Conservation (phyloP, 1,140 invertebrate genomes). For the Papilio polytes region DNA sequence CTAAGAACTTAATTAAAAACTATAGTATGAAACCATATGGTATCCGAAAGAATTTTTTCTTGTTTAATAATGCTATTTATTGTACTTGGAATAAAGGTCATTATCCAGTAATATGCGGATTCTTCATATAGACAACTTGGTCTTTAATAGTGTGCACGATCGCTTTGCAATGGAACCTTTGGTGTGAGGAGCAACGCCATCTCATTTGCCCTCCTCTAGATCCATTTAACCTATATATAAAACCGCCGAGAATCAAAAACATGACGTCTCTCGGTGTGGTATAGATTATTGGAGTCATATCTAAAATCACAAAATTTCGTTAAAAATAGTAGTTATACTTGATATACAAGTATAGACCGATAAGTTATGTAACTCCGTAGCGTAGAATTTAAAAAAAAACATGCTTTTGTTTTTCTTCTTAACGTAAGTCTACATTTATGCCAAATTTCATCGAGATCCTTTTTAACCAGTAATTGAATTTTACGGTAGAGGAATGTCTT, state of each 20-base stretch:
- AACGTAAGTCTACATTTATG: no score
- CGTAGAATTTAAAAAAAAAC: no score
- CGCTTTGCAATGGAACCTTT: constrained; percentile 59
- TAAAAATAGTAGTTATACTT: not conserved
- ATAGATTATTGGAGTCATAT: constrained; percentile 43
- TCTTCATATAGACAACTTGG: constrained; percentile 46
- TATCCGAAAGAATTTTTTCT: no score
- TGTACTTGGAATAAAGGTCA: not conserved
- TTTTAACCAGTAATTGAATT: no score
- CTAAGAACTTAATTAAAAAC: not conserved
- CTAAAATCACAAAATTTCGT: constrained; percentile 31
- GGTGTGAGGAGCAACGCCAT: constrained; percentile 69
- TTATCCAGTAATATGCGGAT: constrained; percentile 43
- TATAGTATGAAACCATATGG: not conserved
- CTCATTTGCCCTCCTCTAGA: constrained; percentile 49
- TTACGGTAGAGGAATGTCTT: no score
- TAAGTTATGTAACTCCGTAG: no score
- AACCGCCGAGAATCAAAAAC: constrained; percentile 53
- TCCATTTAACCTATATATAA: constrained; percentile 58
- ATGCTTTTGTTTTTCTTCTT: no score
- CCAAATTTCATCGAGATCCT: no score
- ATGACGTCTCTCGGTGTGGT: constrained; percentile 49
- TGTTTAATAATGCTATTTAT: not conserved
- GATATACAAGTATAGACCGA: no score
- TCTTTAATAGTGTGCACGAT: constrained; percentile 58